Evolutionary conservation across 23 tunicate species (phyloP).

Genomic region (Oikopleura dioica): DNA sequence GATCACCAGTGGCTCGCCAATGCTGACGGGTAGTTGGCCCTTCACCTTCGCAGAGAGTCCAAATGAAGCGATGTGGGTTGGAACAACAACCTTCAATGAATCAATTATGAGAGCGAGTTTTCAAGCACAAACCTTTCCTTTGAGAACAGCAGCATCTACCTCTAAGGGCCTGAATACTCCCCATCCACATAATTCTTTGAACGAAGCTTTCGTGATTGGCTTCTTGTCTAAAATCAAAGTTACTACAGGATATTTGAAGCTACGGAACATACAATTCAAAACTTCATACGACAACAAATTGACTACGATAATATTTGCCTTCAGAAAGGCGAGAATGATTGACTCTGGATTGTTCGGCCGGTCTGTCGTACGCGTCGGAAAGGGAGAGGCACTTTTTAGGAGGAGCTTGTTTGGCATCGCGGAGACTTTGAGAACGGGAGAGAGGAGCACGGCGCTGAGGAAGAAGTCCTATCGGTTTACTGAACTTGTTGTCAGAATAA

Average conservation of each 20-base stretch:
- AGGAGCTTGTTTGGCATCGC: not conserved
- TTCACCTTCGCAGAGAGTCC: not conserved
- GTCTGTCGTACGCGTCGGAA: not conserved
- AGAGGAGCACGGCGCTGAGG: constrained; percentile 4
- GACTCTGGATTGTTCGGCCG: no score
- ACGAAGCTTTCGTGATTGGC: no score
- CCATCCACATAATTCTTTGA: not conserved
- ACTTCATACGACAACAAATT: no score
- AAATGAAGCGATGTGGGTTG: not conserved
- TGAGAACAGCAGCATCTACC: not conserved
- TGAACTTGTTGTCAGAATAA: not conserved
- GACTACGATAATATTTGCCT: no score
- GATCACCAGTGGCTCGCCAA: not conserved
- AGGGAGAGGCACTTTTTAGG: not conserved
- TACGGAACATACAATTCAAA: no score
- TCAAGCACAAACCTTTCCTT: constrained; percentile 14
- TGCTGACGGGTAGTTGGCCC: not conserved
- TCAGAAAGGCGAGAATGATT: no score
- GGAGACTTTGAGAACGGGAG: not conserved
- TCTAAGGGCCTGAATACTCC: not conserved
- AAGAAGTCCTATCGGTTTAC: not conserved
- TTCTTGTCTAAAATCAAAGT: no score
- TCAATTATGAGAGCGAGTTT: no score
- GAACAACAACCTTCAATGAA: not conserved
- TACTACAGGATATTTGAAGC: no score